Percentiles rank a stretch among this genome's conserved stretches.
Conservation (phyloP, 2,888 invertebrate genomes). For the Cerastis rubricosa region DNA sequence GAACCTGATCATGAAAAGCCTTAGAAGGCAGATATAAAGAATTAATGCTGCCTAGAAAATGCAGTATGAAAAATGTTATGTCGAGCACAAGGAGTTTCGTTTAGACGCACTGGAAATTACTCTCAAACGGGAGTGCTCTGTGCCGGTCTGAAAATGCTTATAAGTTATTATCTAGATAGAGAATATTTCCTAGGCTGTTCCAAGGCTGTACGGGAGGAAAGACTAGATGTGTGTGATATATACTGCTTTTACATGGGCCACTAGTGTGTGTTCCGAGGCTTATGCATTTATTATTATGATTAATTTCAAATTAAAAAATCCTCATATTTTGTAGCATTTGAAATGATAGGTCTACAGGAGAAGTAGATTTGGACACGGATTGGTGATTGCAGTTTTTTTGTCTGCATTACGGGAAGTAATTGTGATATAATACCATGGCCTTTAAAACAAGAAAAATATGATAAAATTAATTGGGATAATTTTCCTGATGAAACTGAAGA, state of each 20-base stretch:
- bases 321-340: not conserved
- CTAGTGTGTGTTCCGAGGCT: not conserved
- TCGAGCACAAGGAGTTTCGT: conserved; percentile 42
- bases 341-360: not conserved
- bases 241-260: not conserved
- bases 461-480: not conserved
- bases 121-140: conserved; percentile 46
- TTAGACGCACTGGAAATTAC: conserved; percentile 57
- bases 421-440: not conserved
- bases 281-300: not conserved
- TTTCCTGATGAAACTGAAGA: not conserved
- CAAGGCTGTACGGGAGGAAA: conserved; percentile 10
- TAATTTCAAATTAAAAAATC: not conserved
- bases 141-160: conserved; percentile 52
- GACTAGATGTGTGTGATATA: not conserved
- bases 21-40: conserved; percentile 48
- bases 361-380: not conserved
- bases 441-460: not conserved
- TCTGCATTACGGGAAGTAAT: not conserved
- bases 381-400: not conserved
- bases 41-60: conserved; percentile 62
- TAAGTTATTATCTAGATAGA: conserved; percentile 46
- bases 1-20: conserved; percentile 42
- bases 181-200: conserved; percentile 11
- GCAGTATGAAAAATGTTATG: conserved; percentile 61